Evolutionary conservation across 2,113 vertebrate species (phyloP).

Genomic region (Alaudala cheleensis): DNA sequence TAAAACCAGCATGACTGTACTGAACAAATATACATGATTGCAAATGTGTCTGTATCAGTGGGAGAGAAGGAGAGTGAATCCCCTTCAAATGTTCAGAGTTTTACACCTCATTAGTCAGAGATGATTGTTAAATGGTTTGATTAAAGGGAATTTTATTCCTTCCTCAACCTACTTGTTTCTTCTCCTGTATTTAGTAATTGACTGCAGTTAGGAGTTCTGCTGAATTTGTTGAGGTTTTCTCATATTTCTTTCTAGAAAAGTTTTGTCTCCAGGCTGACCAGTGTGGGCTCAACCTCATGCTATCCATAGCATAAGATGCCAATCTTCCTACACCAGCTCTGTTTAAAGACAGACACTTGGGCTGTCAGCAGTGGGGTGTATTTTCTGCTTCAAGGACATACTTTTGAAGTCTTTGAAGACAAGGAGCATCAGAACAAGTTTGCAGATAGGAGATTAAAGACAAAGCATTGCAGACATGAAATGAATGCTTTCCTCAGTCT

Average conservation of each 20-base stretch:
- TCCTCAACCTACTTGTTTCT: background rate
- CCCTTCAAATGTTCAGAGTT: background rate
- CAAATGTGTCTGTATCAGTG: background rate
- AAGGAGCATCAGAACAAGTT: background rate
- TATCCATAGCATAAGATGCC: background rate
- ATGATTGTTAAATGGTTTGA: background rate
- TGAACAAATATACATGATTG: constrained; percentile 2
- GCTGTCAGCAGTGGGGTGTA: background rate
- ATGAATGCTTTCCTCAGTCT: background rate
- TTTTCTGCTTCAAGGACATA: background rate
- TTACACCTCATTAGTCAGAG: background rate
- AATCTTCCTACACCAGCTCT: background rate
- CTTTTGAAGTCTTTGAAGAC: background rate
- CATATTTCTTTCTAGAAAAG: background rate
- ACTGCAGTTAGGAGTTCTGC: background rate
- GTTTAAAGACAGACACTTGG: background rate
- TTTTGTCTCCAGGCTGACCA: background rate
- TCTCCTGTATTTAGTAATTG: background rate
- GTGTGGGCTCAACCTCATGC: background rate
- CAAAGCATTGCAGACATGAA: background rate
- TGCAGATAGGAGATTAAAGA: background rate
- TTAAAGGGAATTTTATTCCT: background rate
- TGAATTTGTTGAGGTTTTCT: background rate
- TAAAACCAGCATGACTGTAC: background rate
- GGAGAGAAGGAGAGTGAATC: background rate